phyloP scores from a whole-genome alignment of 2,888 invertebrate species.

The Callyntrura guangdongensis region DNA sequence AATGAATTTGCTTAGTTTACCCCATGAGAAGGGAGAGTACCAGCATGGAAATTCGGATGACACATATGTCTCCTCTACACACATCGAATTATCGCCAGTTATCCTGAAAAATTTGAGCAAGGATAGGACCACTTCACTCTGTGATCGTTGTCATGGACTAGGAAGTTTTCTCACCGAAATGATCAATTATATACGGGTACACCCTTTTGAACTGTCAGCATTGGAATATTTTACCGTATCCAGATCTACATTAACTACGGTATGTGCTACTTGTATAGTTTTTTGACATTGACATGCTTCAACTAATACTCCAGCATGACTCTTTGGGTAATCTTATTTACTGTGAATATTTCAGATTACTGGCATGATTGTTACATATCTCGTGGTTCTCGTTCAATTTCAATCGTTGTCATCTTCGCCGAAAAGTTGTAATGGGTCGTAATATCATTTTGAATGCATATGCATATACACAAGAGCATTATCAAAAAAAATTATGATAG shows the following conservation, averaged over 20 bases:
- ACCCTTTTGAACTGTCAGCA: slow-evolving; percentile 75
- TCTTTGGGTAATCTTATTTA: background rate
- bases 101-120: too few relatives aligned
- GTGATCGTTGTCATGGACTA: slow-evolving; percentile 40
- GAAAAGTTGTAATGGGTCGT: too few relatives aligned
- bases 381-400: slow-evolving; percentile 78
- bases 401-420: slow-evolving; percentile 45
- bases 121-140: background rate
- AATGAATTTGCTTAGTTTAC: slow-evolving; percentile 35
- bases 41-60: background rate
- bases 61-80: background rate
- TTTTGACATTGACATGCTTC: background rate
- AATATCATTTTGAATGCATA: too few relatives aligned
- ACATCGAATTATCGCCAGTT: too few relatives aligned
- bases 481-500: too few relatives aligned
- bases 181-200: slow-evolving; percentile 63
- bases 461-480: too few relatives aligned
- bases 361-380: slow-evolving; percentile 77
- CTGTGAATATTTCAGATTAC: slow-evolving; percentile 58
- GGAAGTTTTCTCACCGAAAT: slow-evolving; percentile 65
- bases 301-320: too few relatives aligned
- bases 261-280: slow-evolving; percentile 35
- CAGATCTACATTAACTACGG: slow-evolving; percentile 72
- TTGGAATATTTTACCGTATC: slow-evolving; percentile 77
- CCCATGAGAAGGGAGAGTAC: too few relatives aligned